Base-by-base conservation (phyloP, 2,113 vertebrate genomes). In the Procavia capensis region DNA sequence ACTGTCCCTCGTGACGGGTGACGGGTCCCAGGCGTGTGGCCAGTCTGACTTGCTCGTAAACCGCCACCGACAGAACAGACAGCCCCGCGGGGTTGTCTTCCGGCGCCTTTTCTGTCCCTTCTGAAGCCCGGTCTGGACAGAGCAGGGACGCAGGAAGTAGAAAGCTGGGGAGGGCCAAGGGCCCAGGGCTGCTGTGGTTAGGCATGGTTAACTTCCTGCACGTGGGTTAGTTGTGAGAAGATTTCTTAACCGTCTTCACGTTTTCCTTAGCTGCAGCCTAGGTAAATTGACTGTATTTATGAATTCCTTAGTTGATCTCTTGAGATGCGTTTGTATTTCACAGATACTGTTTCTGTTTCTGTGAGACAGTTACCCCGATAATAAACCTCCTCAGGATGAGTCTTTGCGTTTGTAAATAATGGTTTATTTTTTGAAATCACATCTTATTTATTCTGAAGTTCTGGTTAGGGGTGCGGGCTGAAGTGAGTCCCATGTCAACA, bases 321-420 rank as follows among this genome's bases (percentile, higher is more conserved):
- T 0, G 0, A 16, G 64, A 39, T 57, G 68, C 13, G 1, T 90
- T 47, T 45, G 90, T 68, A 19, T 89, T 89, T 95, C 85, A 83
- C 88, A 95, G 78, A 63, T 92, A 36, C 0, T 41, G 39, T 1
- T 57, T 54, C 45, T 47, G 92, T 92, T 92, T 92, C 93, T 91
- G 78, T 87, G 85, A 93, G 97, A 59, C 1, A 14, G 5, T 97
- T 80, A 81, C 96, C 47, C 43, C 90, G 72, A 39, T 92, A 84
- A 39, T 82, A 74, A 87, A 96, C 95, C 93, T 84, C 80, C 91
- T 66, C 80, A 82, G 95, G 39, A 59, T 57, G 43, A 94, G 91
- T 87, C 91, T 41, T 87, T 90, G 34, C 64, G 47, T 86, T 92
- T 96, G 68, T 94, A 96, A 94, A 94, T 91, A 88, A 34, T 79